These are phyloP conservation scores for Brenthis ino DNA, from an alignment of 2,888 invertebrate species.

Conservation along the genomic window DNA sequence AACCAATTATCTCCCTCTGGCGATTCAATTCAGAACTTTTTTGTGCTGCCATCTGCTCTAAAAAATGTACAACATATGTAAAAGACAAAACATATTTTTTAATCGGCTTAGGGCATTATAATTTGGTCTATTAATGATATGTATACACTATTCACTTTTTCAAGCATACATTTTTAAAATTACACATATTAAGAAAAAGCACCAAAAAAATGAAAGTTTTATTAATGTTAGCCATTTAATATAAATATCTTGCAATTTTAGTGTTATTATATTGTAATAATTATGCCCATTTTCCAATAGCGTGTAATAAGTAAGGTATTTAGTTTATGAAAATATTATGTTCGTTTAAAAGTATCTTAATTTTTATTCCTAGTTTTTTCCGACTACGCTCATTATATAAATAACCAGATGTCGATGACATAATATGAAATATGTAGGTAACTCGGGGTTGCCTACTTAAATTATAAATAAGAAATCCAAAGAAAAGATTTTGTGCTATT, in stretches of 20 bases:
- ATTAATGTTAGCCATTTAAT: too few relatives aligned
- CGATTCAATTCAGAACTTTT: slow-evolving; percentile 61
- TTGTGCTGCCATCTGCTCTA: slow-evolving; percentile 66
- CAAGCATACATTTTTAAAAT: background rate
- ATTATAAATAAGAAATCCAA: background rate
- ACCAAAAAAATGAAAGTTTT: too few relatives aligned
- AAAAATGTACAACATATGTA: slow-evolving; percentile 53
- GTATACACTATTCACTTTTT: background rate
- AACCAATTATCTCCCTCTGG: slow-evolving; percentile 79
- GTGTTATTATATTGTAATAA: too few relatives aligned
- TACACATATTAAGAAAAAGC: background rate
- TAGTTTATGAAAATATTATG: too few relatives aligned
- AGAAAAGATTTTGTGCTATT: slow-evolving; percentile 10
- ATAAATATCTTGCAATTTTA: too few relatives aligned
- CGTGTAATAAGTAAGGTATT: too few relatives aligned
- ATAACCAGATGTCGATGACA: background rate
- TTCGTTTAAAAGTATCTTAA: too few relatives aligned
- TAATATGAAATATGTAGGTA: background rate
- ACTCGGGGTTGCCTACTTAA: slow-evolving; percentile 3
- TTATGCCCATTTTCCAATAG: too few relatives aligned
- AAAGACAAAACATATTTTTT: slow-evolving; percentile 40
- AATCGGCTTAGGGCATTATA: slow-evolving; percentile 1
- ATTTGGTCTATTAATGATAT: background rate
- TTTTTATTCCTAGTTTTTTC: background rate
- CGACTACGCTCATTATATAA: background rate